Percentiles rank a stretch among this genome's conserved stretches.
phyloP scores from a whole-genome alignment of 2,797 vertebrate species.

The Pelochelys cantorii region DNA sequence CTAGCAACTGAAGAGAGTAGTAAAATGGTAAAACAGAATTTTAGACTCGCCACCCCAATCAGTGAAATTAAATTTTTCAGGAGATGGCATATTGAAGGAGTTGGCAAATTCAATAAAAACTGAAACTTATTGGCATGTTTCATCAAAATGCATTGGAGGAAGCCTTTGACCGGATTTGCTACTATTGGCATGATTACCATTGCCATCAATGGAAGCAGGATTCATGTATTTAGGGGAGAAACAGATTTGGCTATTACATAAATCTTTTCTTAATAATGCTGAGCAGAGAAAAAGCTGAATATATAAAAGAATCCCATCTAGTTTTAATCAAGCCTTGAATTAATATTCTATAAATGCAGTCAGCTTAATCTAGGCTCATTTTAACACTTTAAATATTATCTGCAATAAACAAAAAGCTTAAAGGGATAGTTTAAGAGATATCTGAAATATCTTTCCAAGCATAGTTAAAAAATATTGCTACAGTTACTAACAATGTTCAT shows the following conservation, averaged over 20 bases:
- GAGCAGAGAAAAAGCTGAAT: not conserved
- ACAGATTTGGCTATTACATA: not conserved
- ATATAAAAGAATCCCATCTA: not conserved
- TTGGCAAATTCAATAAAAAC: not conserved
- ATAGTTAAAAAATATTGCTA: not conserved
- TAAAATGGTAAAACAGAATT: not conserved
- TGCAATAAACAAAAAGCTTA: not conserved
- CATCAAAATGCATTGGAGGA: not conserved
- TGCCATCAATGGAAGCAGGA: not conserved
- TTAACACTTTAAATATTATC: not conserved
- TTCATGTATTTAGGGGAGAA: not conserved
- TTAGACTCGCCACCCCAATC: not conserved
- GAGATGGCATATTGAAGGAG: not conserved
- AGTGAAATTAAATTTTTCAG: not conserved
- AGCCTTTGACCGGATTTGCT: not conserved
- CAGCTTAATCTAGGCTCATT: not conserved
- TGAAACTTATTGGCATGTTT: not conserved
- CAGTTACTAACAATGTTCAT: not conserved
- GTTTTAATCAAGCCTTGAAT: not conserved
- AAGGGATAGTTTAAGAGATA: not conserved
- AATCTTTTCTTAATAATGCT: not conserved
- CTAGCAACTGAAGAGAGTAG: not conserved
- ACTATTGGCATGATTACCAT: not conserved
- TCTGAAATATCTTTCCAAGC: not conserved
- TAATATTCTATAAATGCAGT: not conserved